These are phyloP conservation scores for Lamellibrachia columna DNA, from an alignment of 2,888 invertebrate genomes.

Conservation along the genomic window DNA sequence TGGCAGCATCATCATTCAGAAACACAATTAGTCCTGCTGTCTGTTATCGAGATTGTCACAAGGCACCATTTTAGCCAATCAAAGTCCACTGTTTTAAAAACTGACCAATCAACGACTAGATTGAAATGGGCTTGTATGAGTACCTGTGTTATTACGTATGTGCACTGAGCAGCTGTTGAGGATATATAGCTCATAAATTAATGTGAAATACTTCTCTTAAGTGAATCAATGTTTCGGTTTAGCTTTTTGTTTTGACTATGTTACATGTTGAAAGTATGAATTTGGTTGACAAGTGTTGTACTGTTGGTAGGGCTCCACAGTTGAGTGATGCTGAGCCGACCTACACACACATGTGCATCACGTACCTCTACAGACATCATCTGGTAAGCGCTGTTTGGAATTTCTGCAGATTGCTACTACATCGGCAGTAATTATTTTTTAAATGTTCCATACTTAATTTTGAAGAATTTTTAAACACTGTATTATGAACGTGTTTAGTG, in stretches of 20 bases:
- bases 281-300: neutral
- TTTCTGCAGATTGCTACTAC: constrained; percentile 17
- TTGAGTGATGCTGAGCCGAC: constrained; percentile 90
- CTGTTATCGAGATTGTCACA: neutral
- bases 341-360: constrained; percentile 92
- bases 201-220: too few relatives aligned
- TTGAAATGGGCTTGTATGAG: neutral
- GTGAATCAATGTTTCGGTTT: neutral
- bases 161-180: neutral
- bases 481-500: neutral
- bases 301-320: constrained; percentile 72
- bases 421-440: neutral
- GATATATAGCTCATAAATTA: neutral
- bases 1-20: too few relatives aligned
- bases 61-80: too few relatives aligned
- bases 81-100: neutral
- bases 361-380: constrained; percentile 82
- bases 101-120: neutral
- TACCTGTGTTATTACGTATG: neutral
- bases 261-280: constrained; percentile 7
- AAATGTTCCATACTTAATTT: neutral
- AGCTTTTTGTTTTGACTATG: neutral
- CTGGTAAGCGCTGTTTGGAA: constrained; percentile 66
- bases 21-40: too few relatives aligned
- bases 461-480: neutral